Evolutionary conservation across 2,113 vertebrate genomes (phyloP).

Genomic region (Myodes glareolus): DNA sequence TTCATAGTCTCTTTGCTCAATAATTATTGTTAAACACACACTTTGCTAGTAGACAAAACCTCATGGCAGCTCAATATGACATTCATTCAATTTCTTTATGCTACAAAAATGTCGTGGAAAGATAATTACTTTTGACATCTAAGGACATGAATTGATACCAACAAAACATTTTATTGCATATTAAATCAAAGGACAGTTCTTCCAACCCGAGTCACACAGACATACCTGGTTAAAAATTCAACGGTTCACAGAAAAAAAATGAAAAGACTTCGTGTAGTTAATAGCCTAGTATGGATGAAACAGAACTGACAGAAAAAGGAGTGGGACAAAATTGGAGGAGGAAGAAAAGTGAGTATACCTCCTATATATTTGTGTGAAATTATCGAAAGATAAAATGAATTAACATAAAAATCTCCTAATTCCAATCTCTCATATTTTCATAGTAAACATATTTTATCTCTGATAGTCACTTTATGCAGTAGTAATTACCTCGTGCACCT

Average conservation of each 20-base stretch:
- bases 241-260: neutral
- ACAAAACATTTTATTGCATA: neutral
- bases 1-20: neutral
- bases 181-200: neutral
- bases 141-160: neutral
- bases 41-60: too few relatives aligned
- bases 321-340: neutral
- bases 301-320: neutral
- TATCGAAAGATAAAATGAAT: neutral
- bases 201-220: neutral
- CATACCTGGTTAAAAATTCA: neutral
- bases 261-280: neutral
- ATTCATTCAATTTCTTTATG: neutral
- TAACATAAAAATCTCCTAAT: neutral
- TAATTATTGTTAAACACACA: neutral
- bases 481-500: neutral
- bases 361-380: neutral
- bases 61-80: too few relatives aligned
- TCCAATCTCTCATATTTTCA: neutral
- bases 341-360: neutral
- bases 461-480: neutral
- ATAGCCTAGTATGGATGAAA: neutral
- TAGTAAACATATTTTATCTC: neutral
- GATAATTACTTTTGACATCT: neutral
- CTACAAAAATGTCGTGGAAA: neutral